Base-by-base conservation (phyloP, 2,797 vertebrate genomes). In the Chelon auratus region DNA sequence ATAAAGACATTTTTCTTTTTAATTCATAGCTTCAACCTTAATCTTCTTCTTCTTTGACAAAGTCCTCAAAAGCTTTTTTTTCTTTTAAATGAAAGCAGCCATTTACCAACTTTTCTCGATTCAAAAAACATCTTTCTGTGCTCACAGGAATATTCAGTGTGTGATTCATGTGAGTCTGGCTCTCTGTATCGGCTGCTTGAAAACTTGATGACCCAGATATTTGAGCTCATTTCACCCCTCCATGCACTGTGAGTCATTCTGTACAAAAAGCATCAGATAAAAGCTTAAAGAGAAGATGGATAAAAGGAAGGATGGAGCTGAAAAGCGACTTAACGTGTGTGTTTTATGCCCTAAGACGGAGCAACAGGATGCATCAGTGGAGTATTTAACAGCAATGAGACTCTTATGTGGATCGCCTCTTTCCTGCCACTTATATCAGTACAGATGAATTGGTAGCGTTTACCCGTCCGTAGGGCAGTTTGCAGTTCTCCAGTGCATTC, bases 391-490 rank as follows among this genome's bases (percentile, higher is more conserved):
- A 40, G 9, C 8, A 13, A 13, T 40, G 9, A 40, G 9, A 43
- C 42, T 42, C 37, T 11, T 0, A 9, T 37, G 36, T 50, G 24
- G 1, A 42, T 66, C 22, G 36, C 4, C 30, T 10, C n/a, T 74
- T 50, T 51, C 18, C 51, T 42, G 47, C 7, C 11, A 30, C n/a
- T 39, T 4, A 26, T 50, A 40, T 12, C 14, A 36, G 36, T 39
- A 20, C 2, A 48, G 50, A 72, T 3, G 1, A 8, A 11, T 48
- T 7, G 12, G 2, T 14, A 36, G 43, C 66, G 14, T 51, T 84
- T 92, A 99, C 98, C 96, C 98, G 95, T 87, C 96, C 97, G 69
- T 96, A 96, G 66, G 98, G 97, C 81, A 99, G 96, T 74, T 90
- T 95, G 91, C 97, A 98, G 89, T 90, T 95, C 89, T 99, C 98